Base-by-base conservation (phyloP, 2,888 invertebrate genomes). In the Petrophora chlorosata region DNA sequence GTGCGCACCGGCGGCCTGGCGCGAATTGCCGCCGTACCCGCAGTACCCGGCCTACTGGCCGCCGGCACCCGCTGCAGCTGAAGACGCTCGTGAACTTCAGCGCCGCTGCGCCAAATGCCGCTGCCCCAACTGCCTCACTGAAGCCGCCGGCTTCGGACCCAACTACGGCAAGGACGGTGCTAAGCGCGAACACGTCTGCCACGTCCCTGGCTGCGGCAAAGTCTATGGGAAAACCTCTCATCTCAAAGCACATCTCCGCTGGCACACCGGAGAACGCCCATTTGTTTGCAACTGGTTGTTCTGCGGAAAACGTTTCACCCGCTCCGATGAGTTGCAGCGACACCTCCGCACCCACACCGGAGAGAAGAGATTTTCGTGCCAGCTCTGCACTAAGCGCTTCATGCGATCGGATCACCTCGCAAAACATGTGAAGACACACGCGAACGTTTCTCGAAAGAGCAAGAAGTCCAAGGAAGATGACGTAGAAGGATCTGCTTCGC, bases 221-320 rank as follows among this genome's bases (percentile, higher is more conserved):
- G 94, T 97, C 9, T 99, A 98, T 82, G 97, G 96, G 8, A 98
- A 98, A 82, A 97, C 98, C 0, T 98, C 98, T 0, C 98, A 99
- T 75, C 82, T 99, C 53, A 97, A 97, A 82, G 97, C 97, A 0
- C 97, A 97, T 78, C 90, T 97, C 2, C 92, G 98, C 36, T 97
- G 97, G 97, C 98, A 98, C 74, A 96, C 96, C 0, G 97, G 97
- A 0, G 98, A 98, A 73, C 90, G 97, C 5, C 98, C 98, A 0
- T 98, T 97, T 74, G 93, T 95, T 0, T 98, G 98, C 83, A 94
- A 94, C 73, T 97, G 96, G 96, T 75, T 96, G 41, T 95, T 95
- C 67, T 98, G 98, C 76, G 96, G 96, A 3, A 98, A 98, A 76
- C 91, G 95, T 2, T 98, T 98, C 83, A 98, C 98, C 1, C 92